Base-by-base conservation (phyloP, 2,797 vertebrate species). In the Notamacropus eugenii region DNA sequence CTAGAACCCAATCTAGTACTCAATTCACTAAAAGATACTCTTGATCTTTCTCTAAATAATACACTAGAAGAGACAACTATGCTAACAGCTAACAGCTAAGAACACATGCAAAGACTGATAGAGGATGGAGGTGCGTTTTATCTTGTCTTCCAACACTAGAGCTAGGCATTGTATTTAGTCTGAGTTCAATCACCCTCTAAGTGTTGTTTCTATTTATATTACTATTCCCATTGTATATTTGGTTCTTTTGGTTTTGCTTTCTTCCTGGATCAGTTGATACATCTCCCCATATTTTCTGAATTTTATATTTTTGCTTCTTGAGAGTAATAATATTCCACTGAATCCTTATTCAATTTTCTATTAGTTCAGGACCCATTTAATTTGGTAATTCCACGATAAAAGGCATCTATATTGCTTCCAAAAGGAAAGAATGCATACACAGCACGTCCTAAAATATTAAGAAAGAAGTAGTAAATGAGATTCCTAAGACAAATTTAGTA, bases 1-100 rank as follows among this genome's bases (percentile, higher is more conserved):
- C 34, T 40, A 0, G 6, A 9, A 0, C 0, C 58, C 22, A 52
- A 40, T 31, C 57, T 31, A 27, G 13, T 50, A 31, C 1, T 54
- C 54, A 22, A 52, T 40, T 50, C 74, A 4, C 13, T 91, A 5
- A 4, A 16, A 29, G 16, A 59, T 3, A 1, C 31, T 40, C 3
- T 10, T 5, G 28, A 14, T 34, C 40, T 67, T 58, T 90, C 57
- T 40, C 59, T 31, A 5, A 67, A n/a, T 74, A 74, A 40, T 40
- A 40, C 4, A 46, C 67, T 40, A n/a, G 67, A 74, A 40, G 34
- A 67, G 34, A 14, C n/a, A 74, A n/a, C 67, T 46, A 40, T 22
- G 14, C 19, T 46, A 82, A 24, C 2, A 46, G 19, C 67, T 19
- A 40, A 74, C n/a, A 5, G 1, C 16, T 40, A 40, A 74, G 62